phyloP scores from a whole-genome alignment of 2,797 vertebrate species.

The Diplodus puntazzo region DNA sequence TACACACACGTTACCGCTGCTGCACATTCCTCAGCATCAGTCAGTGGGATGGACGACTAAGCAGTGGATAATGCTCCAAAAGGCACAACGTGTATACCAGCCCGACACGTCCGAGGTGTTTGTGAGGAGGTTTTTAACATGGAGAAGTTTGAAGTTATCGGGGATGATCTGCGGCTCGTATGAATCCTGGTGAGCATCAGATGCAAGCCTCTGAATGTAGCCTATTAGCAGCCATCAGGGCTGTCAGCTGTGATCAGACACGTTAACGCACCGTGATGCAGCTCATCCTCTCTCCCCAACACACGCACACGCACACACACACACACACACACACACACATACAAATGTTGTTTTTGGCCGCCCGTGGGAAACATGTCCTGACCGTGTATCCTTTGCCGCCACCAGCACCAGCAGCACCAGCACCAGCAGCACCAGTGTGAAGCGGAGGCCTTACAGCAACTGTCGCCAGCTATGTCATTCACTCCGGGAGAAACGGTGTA shows the following conservation, averaged over 20 bases:
- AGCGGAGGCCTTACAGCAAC: constrained; percentile 62
- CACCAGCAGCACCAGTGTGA: constrained; percentile 36
- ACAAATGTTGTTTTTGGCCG: constrained; percentile 55
- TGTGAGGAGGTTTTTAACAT: neutral
- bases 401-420: no score
- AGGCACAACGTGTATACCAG: neutral
- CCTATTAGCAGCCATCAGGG: constrained; percentile 34
- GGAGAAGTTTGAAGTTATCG: constrained; percentile 44
- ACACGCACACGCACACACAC: no score
- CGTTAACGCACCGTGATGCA: constrained; percentile 48
- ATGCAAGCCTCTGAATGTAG: constrained; percentile 13
- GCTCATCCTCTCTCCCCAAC: constrained; percentile 24
- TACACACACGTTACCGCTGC: constrained; percentile 52
- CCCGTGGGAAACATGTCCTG: constrained; percentile 60
- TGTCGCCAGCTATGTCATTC: constrained; percentile 71
- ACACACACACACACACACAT: neutral
- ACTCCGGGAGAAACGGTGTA: constrained; percentile 44
- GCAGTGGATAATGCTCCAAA: neutral
- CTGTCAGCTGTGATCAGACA: constrained; percentile 42
- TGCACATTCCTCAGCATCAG: constrained; percentile 85
- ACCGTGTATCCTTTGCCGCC: constrained; percentile 53
- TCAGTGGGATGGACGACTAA: constrained; percentile 25
- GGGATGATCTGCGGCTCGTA: constrained; percentile 23
- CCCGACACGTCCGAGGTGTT: neutral
- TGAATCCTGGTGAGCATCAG: constrained; percentile 35